phyloP scores from a whole-genome alignment of 2,888 invertebrate species.

The Strigamia maritima region DNA sequence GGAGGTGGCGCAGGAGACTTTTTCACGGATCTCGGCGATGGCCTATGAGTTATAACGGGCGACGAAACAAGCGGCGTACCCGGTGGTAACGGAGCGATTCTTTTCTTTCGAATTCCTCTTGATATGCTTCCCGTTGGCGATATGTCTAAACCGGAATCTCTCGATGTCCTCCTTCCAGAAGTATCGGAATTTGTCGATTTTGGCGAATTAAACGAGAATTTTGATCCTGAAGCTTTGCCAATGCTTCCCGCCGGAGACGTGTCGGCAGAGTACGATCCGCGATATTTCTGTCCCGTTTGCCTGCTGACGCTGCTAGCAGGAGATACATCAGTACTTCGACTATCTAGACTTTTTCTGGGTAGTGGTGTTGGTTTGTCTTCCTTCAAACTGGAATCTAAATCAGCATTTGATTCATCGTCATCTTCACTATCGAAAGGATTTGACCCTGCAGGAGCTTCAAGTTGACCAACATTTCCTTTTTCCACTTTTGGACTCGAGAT shows the following conservation, averaged over 20 bases:
- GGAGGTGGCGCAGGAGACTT: slow-evolving; percentile 37
- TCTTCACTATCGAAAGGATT: slow-evolving; percentile 70
- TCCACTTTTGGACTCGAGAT: slow-evolving; percentile 1
- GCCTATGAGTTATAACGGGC: slow-evolving; percentile 20
- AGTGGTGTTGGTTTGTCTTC: slow-evolving; percentile 12
- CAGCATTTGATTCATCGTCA: slow-evolving; percentile 55
- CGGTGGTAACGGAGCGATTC: slow-evolving; percentile 52
- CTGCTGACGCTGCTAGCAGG: neutral
- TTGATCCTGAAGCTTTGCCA: neutral
- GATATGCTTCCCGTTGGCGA: slow-evolving; percentile 34
- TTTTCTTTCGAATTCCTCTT: slow-evolving; percentile 46
- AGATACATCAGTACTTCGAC: neutral
- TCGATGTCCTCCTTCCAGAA: neutral
- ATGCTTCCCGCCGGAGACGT: slow-evolving; percentile 15
- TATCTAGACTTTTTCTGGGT: slow-evolving; percentile 1
- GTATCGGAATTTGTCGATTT: neutral
- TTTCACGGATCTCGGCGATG: slow-evolving; percentile 34
- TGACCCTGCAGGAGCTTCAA: slow-evolving; percentile 48
- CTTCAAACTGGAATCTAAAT: neutral
- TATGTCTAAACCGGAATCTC: slow-evolving; percentile 31
- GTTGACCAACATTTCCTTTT: neutral
- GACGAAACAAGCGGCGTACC: slow-evolving; percentile 43
- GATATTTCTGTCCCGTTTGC: neutral
- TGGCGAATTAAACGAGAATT: neutral
- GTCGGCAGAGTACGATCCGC: neutral